Base-by-base conservation (phyloP, 2,888 invertebrate species). In the Agrochola lota region DNA sequence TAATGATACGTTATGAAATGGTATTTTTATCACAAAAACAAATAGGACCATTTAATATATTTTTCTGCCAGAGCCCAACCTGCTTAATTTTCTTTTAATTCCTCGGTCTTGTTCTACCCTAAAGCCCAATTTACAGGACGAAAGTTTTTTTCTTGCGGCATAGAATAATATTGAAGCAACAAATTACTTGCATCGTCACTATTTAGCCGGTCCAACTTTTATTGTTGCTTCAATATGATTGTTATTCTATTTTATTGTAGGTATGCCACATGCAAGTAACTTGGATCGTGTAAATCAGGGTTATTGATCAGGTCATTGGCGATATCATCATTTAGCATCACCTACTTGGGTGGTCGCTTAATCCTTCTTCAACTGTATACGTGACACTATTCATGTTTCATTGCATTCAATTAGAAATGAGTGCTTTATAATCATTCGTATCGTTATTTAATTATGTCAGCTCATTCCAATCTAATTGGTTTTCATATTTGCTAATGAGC, bases 401-500 rank as follows among this genome's bases (percentile, higher is more conserved):
- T 30, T 46, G 23, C 30, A 20, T 35, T 23, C 35, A 35, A 78
- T 73, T 78, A 81, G n/a, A 30, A 35, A 63, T 63, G 46, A 63
- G n/a, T 68, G 35, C 0, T 75, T 70, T 20, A 30, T 78, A 64
- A 82, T 82, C 68, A 79, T 79, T 55, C 75, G 35, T 46, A 64
- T 75, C 71, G 57, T 83, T 80, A 79, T 15, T 82, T 67, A 82
- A 70, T 75, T 46, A 75, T 75, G 43, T 70, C 69, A 72, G 43
- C n/a, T 69, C 12, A 35, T 83, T 70, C 0, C 11, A 46, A 79
- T 30, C 63, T 64, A 79, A 82, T 83, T 62, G 55, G 0, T 62
- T 70, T 40, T 40, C 49, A 46, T 60, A 69, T 83, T 83, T 83
- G 75, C 79, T 79, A 79, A 83, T 79, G 71, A 77, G 60, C 11